A percentile compares a stretch with the other conserved stretches of the same genome.
These are phyloP conservation scores for Hyposmocoma kahamanoa DNA, from an alignment of 1,140 invertebrate species.

Conservation along the genomic window DNA sequence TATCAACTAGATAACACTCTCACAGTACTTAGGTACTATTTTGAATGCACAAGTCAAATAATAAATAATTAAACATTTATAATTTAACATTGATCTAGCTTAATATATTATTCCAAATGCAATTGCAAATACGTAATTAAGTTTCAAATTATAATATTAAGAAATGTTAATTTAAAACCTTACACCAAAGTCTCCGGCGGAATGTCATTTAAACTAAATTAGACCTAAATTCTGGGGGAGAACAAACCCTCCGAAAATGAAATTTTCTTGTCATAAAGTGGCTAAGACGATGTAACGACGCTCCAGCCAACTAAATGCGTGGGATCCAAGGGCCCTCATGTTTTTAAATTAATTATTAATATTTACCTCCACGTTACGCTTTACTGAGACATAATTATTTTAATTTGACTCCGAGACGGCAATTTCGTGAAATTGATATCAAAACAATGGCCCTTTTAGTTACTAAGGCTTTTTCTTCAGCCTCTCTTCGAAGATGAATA, in stretches of 20 bases:
- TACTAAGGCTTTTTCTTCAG: too few relatives aligned
- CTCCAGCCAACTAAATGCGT: conserved; percentile 38
- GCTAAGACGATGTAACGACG: conserved; percentile 52
- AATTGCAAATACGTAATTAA: too few relatives aligned
- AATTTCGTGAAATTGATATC: conserved; percentile 52
- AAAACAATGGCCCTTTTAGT: conserved; percentile 18
- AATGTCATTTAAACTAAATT: conserved; percentile 45
- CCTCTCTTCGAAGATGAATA: too few relatives aligned
- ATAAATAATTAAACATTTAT: too few relatives aligned
- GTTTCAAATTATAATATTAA: too few relatives aligned
- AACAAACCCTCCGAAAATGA: conserved; percentile 53
- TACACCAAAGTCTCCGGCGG: conserved; percentile 24
- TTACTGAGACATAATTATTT: conserved; percentile 65
- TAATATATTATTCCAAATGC: too few relatives aligned
- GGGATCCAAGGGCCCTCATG: conserved; percentile 48
- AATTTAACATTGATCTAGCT: too few relatives aligned
- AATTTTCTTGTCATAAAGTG: conserved; percentile 61
- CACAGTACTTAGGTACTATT: too few relatives aligned
- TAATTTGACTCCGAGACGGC: conserved; percentile 52
- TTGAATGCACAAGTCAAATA: too few relatives aligned
- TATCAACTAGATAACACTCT: too few relatives aligned
- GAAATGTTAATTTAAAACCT: background rate
- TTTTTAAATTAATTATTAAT: conserved; percentile 69
- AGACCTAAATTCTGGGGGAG: conserved; percentile 39
- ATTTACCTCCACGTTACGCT: conserved; percentile 61